phyloP scores from a whole-genome alignment of 37 sponge, comb jelly and placozoan genomes.

The Halisarca cf. caerulea region DNA sequence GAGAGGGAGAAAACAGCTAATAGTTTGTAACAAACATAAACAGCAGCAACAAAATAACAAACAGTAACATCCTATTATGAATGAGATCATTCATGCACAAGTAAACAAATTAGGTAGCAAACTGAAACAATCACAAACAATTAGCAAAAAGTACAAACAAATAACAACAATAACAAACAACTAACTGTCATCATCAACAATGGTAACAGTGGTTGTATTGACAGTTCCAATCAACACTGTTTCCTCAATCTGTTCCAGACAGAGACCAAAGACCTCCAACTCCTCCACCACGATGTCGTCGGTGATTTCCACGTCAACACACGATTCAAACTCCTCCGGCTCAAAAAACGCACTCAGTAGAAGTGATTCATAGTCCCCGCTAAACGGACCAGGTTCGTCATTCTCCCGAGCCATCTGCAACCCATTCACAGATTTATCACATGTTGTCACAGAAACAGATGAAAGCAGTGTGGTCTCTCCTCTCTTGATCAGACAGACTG shows the following conservation, averaged over 20 bases:
- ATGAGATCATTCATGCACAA: too few relatives aligned
- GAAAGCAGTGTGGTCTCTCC: neutral
- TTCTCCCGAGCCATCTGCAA: neutral
- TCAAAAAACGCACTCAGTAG: neutral
- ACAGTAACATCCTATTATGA: too few relatives aligned
- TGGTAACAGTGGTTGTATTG: slow-evolving; percentile 13
- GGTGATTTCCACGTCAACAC: slow-evolving; percentile 2
- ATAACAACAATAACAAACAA: neutral
- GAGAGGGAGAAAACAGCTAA: neutral
- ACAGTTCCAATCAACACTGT: slow-evolving; percentile 1
- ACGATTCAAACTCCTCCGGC: neutral
- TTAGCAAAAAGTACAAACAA: too few relatives aligned
- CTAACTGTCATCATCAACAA: slow-evolving; percentile 23
- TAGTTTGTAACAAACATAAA: too few relatives aligned
- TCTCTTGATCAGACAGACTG: slow-evolving; percentile 11
- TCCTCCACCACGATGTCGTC: slow-evolving; percentile 21
- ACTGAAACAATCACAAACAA: too few relatives aligned
- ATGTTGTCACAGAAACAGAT: neutral
- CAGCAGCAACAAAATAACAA: too few relatives aligned
- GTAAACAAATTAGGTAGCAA: too few relatives aligned
- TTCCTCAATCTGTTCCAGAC: neutral
- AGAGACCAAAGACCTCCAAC: slow-evolving; percentile 9
- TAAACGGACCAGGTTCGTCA: neutral
- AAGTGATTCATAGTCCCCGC: slow-evolving; percentile 1
- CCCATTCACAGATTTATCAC: neutral